Evolutionary conservation across 1,140 invertebrate genomes (phyloP).

Genomic region (Eciton burchellii): DNA sequence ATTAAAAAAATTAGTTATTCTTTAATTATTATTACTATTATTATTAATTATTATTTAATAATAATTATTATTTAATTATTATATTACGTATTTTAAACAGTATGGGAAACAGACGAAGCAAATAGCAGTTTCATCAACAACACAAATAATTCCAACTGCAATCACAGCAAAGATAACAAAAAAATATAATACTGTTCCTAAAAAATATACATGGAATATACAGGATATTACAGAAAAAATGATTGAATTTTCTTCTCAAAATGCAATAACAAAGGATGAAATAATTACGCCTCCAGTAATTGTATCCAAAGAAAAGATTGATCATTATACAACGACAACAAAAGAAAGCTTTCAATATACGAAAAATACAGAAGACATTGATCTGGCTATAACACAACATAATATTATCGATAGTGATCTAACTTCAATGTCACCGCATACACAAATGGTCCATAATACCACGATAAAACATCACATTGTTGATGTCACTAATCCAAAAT

Average conservation of each 20-base stretch:
- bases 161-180: background rate
- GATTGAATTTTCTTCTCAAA: slow-evolving; percentile 20
- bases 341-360: background rate
- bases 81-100: slow-evolving; percentile 1
- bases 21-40: too few species aligned
- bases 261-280: slow-evolving; percentile 11
- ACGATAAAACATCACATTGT: background rate
- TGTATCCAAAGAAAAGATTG: background rate
- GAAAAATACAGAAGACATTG: background rate
- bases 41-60: slow-evolving; percentile 6
- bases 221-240: slow-evolving; percentile 5
- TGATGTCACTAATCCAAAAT: background rate
- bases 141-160: background rate
- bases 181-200: slow-evolving; percentile 8
- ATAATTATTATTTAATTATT: background rate
- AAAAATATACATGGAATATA: background rate
- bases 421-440: background rate
- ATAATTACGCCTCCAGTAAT: background rate
- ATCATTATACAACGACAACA: background rate
- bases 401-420: background rate
- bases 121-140: background rate
- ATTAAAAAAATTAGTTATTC: background rate
- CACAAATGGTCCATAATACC: background rate
- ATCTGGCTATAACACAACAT: background rate
- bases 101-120: background rate